A percentile compares a stretch with the other conserved stretches of the same genome.
phyloP scores from a whole-genome alignment of 2,113 vertebrate species.

The Percopsis transmontana region DNA sequence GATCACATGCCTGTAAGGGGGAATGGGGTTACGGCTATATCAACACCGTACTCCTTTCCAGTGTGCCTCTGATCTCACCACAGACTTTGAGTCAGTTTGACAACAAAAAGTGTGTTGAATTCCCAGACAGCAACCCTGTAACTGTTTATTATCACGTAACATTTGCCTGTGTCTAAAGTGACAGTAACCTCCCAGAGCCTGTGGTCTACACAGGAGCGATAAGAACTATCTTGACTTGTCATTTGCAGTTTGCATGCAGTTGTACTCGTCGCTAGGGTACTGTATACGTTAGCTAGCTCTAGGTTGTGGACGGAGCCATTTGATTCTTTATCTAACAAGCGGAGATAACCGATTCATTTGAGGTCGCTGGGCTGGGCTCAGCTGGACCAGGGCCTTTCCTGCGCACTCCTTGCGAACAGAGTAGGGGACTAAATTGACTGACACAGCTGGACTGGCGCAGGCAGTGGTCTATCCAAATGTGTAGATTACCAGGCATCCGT shows the following conservation, averaged over 20 bases:
- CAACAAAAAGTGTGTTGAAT: background rate
- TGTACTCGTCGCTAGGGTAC: too few species aligned
- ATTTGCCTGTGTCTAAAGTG: background rate
- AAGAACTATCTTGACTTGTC: background rate
- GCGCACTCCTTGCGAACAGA: slow-evolving; percentile 6
- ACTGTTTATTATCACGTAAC: slow-evolving; percentile 4
- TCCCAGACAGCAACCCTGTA: background rate
- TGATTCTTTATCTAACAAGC: slow-evolving; percentile 38
- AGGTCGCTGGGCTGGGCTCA: slow-evolving; percentile 52
- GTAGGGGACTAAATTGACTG: slow-evolving; percentile 10
- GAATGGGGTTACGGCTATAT: slow-evolving; percentile 13
- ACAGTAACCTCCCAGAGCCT: slow-evolving; percentile 1
- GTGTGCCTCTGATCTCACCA: background rate
- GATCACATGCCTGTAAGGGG: slow-evolving; percentile 5
- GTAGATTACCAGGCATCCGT: slow-evolving; percentile 30
- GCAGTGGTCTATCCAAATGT: slow-evolving; percentile 12
- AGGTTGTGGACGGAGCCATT: slow-evolving; percentile 8
- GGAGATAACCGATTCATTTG: slow-evolving; percentile 50
- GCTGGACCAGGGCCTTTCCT: slow-evolving; percentile 53
- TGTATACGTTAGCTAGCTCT: too few species aligned
- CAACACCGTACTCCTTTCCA: slow-evolving; percentile 6
- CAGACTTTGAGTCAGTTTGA: background rate
- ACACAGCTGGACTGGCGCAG: slow-evolving; percentile 37
- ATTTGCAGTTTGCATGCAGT: too few species aligned
- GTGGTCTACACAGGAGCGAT: slow-evolving; percentile 2